Percentiles rank a stretch among this genome's conserved stretches.
phyloP scores from a whole-genome alignment of 2,113 vertebrate genomes.

The Hirundichthys speculiger region DNA sequence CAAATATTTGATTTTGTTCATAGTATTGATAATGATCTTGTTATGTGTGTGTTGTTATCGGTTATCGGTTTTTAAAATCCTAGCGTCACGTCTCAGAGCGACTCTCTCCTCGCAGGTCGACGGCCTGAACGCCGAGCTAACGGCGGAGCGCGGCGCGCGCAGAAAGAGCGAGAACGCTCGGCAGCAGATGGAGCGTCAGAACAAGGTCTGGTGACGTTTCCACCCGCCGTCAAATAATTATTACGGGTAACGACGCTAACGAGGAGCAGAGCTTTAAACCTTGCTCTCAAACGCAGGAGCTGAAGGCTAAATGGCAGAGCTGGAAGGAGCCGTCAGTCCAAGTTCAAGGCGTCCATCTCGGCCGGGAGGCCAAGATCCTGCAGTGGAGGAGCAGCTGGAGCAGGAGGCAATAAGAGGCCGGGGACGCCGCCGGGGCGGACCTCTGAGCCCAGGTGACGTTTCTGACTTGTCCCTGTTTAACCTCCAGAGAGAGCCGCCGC shows the following conservation, averaged over 20 bases:
- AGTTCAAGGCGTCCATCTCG: conserved; percentile 94
- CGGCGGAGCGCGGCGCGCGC: conserved; percentile 87
- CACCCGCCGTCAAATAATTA: too few relatives aligned
- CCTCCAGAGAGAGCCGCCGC: conserved; percentile 89
- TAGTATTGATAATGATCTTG: too few relatives aligned
- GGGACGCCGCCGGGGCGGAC: too few relatives aligned
- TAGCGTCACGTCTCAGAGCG: too few relatives aligned
- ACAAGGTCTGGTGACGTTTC: conserved; percentile 79
- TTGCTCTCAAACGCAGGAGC: conserved; percentile 72
- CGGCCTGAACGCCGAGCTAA: conserved; percentile 87
- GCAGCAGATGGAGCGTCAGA: conserved; percentile 95
- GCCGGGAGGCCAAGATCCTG: conserved; percentile 94
- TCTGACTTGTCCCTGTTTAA: neutral
- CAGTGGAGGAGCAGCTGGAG: conserved; percentile 97
- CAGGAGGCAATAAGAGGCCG: conserved; percentile 98
- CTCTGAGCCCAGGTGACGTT: neutral
- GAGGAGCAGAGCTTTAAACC: too few relatives aligned
- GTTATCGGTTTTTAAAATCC: too few relatives aligned
- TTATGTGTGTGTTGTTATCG: too few relatives aligned
- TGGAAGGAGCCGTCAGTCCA: conserved; percentile 93
- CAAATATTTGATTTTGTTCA: too few relatives aligned
- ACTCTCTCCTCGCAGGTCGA: conserved; percentile 83
- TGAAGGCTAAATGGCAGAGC: conserved; percentile 95
- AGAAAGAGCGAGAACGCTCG: conserved; percentile 96
- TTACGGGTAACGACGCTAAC: too few relatives aligned